Evolutionary conservation across 1,140 invertebrate species (phyloP), one percentile per base, ranked within the genome.

Genomic region (Artemia franciscana): DNA sequence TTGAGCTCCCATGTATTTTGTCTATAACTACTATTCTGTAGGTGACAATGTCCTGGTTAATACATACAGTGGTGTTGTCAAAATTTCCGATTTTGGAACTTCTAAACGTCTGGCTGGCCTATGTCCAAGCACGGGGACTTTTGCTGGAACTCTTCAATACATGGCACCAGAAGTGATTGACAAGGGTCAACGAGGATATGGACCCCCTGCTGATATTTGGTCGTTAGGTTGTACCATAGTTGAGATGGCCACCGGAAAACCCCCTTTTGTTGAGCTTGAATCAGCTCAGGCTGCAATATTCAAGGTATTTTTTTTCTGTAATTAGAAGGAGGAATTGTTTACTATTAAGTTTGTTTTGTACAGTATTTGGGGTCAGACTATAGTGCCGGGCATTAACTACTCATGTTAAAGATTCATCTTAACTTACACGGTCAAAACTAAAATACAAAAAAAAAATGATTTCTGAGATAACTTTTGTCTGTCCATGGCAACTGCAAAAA

Each of bases 111-210:
- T 99, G 65, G 91, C 91, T 56, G 93, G 92, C 25, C 75, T 95
- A 18, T 91, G 89, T 74, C 88, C 89, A 4, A 87, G 84, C 67
- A 92, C 93, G 0, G 90, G 91, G 73, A 98, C 93, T 4, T 98
- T 98, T 76, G 84, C 90, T 23, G 91, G 90, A 68, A 85, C 82
- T 80, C 76, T 98, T 61, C 93, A 98, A 71, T 98, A 98, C 67
- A 99, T 98, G 95, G 94, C 95, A 5, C 95, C 95, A 2, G 95
- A 99, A 79, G 94, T 98, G 5, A 98, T 98, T 62, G 92, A 97
- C 70, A 91, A 93, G 73, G 92, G 95, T 2, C 88, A 92, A 68
- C 80, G 93, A 67, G 95, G 94, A 3, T 98, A 98, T 76, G 93
- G 93, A 21, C 89, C 93, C 59, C 89, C 93, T 26, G 91, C 91